Percentiles rank a stretch among this genome's conserved stretches.
phyloP scores from a whole-genome alignment of 2,797 vertebrate genomes.

The Microcaecilia unicolor region DNA sequence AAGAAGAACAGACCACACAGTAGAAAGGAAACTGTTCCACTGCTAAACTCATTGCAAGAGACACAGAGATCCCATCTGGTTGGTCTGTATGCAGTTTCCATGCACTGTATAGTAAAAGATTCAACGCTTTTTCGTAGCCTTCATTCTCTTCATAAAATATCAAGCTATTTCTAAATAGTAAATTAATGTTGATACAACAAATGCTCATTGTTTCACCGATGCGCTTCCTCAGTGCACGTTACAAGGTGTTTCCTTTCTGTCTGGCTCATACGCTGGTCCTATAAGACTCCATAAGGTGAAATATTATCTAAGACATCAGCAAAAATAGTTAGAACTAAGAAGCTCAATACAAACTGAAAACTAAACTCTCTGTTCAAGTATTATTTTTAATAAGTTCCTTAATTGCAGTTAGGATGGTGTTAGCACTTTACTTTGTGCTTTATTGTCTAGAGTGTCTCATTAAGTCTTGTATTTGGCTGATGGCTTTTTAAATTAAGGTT shows the following conservation, averaged over 20 bases:
- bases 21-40: slow-evolving; percentile 1
- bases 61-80: neutral
- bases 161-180: slow-evolving; percentile 11
- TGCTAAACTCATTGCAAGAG: slow-evolving; percentile 5
- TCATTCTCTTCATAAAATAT: slow-evolving; percentile 10
- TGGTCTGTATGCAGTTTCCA: slow-evolving; percentile 8
- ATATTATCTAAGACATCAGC: slow-evolving; percentile 26
- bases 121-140: neutral
- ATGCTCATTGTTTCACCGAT: slow-evolving; percentile 23
- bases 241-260: slow-evolving; percentile 12
- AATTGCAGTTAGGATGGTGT: slow-evolving; percentile 30
- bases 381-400: slow-evolving; percentile 40
- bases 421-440: slow-evolving; percentile 51
- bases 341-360: slow-evolving; percentile 27
- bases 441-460: slow-evolving; percentile 46
- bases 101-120: slow-evolving; percentile 1
- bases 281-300: slow-evolving; percentile 22
- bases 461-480: slow-evolving; percentile 60
- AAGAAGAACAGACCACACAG: slow-evolving; percentile 8
- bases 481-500: slow-evolving; percentile 39
- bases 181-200: slow-evolving; percentile 55
- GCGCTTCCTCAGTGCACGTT: slow-evolving; percentile 28
- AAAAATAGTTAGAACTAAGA: slow-evolving; percentile 35
- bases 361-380: slow-evolving; percentile 47
- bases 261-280: slow-evolving; percentile 12